Evolutionary conservation across 1,140 invertebrate species (phyloP).

Genomic region (Drosophila willistoni): DNA sequence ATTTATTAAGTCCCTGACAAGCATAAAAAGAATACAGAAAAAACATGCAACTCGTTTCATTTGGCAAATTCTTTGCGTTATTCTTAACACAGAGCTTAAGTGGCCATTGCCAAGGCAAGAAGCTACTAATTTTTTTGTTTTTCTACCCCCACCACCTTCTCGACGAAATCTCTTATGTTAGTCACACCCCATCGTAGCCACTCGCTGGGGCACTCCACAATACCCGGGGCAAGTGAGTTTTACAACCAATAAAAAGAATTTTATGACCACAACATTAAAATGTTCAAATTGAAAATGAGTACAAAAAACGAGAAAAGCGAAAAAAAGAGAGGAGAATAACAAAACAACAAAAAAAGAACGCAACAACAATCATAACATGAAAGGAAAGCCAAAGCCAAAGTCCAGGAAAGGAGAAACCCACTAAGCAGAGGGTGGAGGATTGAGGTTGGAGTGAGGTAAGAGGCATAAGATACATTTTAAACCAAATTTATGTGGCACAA

Average conservation of each 20-base stretch:
- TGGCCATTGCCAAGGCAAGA: constrained; percentile 56
- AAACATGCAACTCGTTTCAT: constrained; percentile 56
- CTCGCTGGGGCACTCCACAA: constrained; percentile 15
- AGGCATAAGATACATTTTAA: constrained; percentile 69
- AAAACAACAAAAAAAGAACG: constrained; percentile 20
- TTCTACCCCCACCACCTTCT: not conserved
- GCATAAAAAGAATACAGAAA: not conserved
- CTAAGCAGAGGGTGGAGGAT: not conserved
- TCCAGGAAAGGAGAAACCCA: constrained; percentile 21
- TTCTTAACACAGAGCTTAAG: constrained; percentile 72
- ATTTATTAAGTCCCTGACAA: constrained; percentile 31
- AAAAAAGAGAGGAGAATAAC: constrained; percentile 59
- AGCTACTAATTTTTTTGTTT: constrained; percentile 69
- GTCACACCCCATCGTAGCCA: too few species aligned
- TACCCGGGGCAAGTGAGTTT: constrained; percentile 44
- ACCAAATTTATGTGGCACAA: constrained; percentile 79
- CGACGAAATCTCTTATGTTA: too few species aligned
- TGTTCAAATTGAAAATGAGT: constrained; percentile 81
- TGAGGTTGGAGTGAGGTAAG: not conserved
- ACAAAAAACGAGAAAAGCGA: constrained; percentile 61
- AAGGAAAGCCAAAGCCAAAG: constrained; percentile 49
- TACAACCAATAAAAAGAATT: constrained; percentile 81
- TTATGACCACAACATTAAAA: constrained; percentile 81
- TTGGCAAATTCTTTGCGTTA: constrained; percentile 63
- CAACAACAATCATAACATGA: constrained; percentile 49